Base-by-base conservation (phyloP, 1,140 invertebrate genomes). In the Lucilia cuprina region DNA sequence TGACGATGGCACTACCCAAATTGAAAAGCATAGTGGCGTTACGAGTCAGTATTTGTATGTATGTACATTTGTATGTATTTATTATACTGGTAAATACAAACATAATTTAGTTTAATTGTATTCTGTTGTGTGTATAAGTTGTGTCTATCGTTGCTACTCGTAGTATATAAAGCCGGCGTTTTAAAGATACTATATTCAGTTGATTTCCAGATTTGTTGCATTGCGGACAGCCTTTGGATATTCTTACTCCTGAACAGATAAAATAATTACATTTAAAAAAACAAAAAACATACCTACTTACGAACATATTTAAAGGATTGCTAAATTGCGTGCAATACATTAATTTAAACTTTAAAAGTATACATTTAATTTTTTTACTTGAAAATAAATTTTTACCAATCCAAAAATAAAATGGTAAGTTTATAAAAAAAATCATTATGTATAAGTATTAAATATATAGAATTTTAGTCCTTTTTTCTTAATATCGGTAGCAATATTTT, bases 141-240 rank as follows among this genome's bases (percentile, higher is more conserved):
- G 41, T 41, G 7, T 41, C 41, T 41, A 10, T 60, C 55, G 14
- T 17, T 60, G 14, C 13, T 60, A 17, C n/a, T 60, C 14, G 5
- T n/a, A n/a, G 7, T 70, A 70, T 70, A 70, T 21, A 70, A 70
- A 21, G 65, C n/a, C n/a, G 19, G 19, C 65, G 25, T 25, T 70
- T 70, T 70, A 21, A 70, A 19, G 65, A 21, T 21, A 70, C 17
- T 17, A 17, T 70, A 5, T 30, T 78, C 75, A 78, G 75, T 78
- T 49, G 34, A 41, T 78, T 78, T 78, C 47, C 75, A 78, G 47
- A 78, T 78, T 78, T 78, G 75, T 78, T 78, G 75, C 75, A 78
- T 78, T 78, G 19, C 75, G 47, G 75, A 78, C 75, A 78, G n/a
- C 7, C 47, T 41, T 78, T 41, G 34, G 75, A 41, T 21, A 70